These are phyloP conservation scores for Xylophagus ater DNA, from an alignment of 2,888 invertebrate species.

Conservation along the genomic window DNA sequence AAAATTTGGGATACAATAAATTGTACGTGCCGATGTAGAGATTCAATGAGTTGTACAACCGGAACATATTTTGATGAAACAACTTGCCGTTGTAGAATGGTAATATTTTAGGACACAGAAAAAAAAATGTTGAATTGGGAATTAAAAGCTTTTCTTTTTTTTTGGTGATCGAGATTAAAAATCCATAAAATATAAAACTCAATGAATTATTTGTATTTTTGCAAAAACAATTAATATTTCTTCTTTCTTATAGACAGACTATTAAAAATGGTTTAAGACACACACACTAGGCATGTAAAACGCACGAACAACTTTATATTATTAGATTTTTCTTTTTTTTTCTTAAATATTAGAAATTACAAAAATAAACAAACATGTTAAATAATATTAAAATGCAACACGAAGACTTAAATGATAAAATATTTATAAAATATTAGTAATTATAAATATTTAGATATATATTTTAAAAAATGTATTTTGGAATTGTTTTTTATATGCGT, in stretches of 20 bases:
- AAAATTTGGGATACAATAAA: constrained; percentile 51
- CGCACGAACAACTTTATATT: background rate
- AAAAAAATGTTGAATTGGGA: too few relatives aligned
- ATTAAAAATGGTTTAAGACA: constrained; percentile 6
- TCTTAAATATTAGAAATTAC: background rate
- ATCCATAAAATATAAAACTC: background rate
- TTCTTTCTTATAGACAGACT: constrained; percentile 12
- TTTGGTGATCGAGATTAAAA: too few relatives aligned
- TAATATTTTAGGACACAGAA: too few relatives aligned
- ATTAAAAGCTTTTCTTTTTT: too few relatives aligned
- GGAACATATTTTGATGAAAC: constrained; percentile 48
- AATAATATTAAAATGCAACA: too few relatives aligned
- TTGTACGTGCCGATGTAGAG: constrained; percentile 50
- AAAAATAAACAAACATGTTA: constrained; percentile 1
- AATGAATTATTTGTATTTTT: background rate
- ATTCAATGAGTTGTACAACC: constrained; percentile 46
- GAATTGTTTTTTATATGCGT: background rate
- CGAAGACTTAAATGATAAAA: too few relatives aligned
- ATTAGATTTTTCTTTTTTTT: constrained; percentile 3
- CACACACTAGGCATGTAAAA: background rate
- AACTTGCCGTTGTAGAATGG: constrained; percentile 43
- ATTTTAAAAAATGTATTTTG: constrained; percentile 1
- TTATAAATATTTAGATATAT: constrained; percentile 6
- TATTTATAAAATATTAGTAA: too few relatives aligned
- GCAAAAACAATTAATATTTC: constrained; percentile 2